Base-by-base conservation (phyloP, 2,113 vertebrate genomes). In the Alosa alosa region DNA sequence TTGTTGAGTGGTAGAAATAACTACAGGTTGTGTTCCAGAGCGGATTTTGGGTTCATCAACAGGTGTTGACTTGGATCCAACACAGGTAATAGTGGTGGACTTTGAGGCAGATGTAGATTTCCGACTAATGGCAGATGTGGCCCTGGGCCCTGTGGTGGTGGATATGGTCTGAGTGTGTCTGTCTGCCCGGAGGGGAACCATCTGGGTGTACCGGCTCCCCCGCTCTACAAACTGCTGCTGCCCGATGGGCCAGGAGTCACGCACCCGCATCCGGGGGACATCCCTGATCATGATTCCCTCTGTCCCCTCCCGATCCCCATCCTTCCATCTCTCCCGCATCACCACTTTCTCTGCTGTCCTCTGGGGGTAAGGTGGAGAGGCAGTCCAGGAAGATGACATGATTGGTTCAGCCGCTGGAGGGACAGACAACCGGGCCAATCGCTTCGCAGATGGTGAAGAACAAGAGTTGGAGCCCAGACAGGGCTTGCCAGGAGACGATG, bases 241-340 rank as follows among this genome's bases (percentile, higher is more conserved):
- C 50, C 88, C 88, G 4, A 84, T 52, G 11, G 90, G 91, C 91
- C 91, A 91, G 1, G 90, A 91, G 45, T 89, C 87, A 0, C 90
- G 83, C n/a, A 87, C 22, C 44, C 84, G 55, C 25, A 57, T 81
- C n/a, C 81, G 64, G 20, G 84, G 60, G 68, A 81, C 57, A 13
- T 31, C 44, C 50, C 46, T 44, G 84, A 22, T 57, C 85, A 10
- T 13, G 41, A 22, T 44, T 1, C 7, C 39, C 20, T 31, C 64
- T 4, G 0, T 22, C 47, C 13, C 46, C 25, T 41, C 39, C 72
- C 11, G 10, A 41, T 36, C 78, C 84, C 55, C 78, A 17, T 25
- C 68, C 45, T 39, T 45, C 13, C 55, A 0, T 22, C 50, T 20
- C n/a, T 44, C 50, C 81, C 82, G 25, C 22, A 6, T 36, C 64